Evolutionary conservation across 1,140 invertebrate genomes (phyloP).

Genomic region (Andrena cerasifolii): DNA sequence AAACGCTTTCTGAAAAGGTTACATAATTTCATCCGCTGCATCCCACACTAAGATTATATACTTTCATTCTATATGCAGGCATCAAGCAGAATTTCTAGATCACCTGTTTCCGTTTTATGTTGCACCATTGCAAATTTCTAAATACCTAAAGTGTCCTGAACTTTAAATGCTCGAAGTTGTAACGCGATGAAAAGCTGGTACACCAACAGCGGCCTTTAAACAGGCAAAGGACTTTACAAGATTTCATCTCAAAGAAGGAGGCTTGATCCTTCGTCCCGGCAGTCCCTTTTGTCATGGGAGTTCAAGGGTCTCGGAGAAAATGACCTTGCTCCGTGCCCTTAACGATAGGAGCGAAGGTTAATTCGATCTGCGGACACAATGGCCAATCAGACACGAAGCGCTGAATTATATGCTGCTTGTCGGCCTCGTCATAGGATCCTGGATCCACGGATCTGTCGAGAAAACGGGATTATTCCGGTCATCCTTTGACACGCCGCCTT

Average conservation of each 20-base stretch:
- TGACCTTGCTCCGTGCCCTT: not conserved
- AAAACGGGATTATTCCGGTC: slow-evolving; percentile 61
- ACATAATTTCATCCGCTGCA: too few species aligned
- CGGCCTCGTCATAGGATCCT: slow-evolving; percentile 8
- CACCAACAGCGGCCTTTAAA: not conserved
- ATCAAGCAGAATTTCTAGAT: too few species aligned
- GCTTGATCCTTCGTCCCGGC: not conserved
- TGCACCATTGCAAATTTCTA: too few species aligned
- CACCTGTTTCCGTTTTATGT: too few species aligned
- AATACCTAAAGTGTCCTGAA: not conserved
- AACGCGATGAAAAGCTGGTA: not conserved
- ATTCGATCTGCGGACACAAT: slow-evolving; percentile 48
- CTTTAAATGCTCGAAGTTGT: not conserved
- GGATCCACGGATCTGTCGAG: slow-evolving; percentile 22
- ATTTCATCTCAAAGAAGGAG: not conserved
- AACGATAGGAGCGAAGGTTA: slow-evolving; percentile 18
- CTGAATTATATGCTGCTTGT: slow-evolving; percentile 52
- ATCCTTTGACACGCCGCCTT: slow-evolving; percentile 57
- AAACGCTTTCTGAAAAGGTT: too few species aligned
- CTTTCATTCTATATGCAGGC: too few species aligned
- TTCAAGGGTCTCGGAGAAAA: slow-evolving; percentile 9
- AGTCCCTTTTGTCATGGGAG: not conserved
- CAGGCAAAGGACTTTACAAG: not conserved
- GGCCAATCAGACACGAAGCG: slow-evolving; percentile 52
- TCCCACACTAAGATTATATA: too few species aligned